Evolutionary conservation across 2,113 vertebrate genomes (phyloP), one percentile per base, ranked within the genome.

Genomic region (Cnemophilus loriae): DNA sequence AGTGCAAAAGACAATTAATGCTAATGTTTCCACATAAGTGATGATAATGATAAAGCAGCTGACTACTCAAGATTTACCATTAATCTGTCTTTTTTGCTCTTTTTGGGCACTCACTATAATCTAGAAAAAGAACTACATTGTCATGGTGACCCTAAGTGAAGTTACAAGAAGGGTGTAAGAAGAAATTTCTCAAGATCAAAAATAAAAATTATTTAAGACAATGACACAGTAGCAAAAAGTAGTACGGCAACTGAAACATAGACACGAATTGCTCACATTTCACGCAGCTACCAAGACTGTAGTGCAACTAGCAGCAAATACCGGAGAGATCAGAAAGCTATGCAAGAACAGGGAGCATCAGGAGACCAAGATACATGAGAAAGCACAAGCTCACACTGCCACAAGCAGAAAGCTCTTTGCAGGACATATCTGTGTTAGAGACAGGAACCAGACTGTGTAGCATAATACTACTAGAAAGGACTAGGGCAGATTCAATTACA

Each of bases 391-490:
- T 77, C 63, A 37, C 52, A 46, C 52, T 55, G 78, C 49, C 69
- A 78, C 76, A 76, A 79, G 76, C 56, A 94, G 80, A 88, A 73
- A 65, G 42, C 46, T 82, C 76, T 75, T 71, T 73, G 52, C 52
- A 57, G 74, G 49, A 19, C 37, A 86, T 18, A 57, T 60, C 87
- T 89, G 42, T 35, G 84, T 77, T 55, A 91, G 71, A 81, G 75
- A 90, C 53, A 64, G 61, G 60, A 97, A 95, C 52, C 82, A 87
- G 83, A 26, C 41, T 92, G 41, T 52, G 71, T 73, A 95, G 85
- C 74, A 81, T 93, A 93, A 56, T 61, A 93, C 91, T 95, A 93
- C 93, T 94, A 96, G 92, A 96, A 91, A 95, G 90, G 93, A 35
- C 55, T 17, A 55, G 27, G 83, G 35, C 60, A 94, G 91, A 90